Evolutionary conservation across 2,797 vertebrate species (phyloP), one percentile per base, ranked within the genome.

Genomic region (Brachyalestes nurse): DNA sequence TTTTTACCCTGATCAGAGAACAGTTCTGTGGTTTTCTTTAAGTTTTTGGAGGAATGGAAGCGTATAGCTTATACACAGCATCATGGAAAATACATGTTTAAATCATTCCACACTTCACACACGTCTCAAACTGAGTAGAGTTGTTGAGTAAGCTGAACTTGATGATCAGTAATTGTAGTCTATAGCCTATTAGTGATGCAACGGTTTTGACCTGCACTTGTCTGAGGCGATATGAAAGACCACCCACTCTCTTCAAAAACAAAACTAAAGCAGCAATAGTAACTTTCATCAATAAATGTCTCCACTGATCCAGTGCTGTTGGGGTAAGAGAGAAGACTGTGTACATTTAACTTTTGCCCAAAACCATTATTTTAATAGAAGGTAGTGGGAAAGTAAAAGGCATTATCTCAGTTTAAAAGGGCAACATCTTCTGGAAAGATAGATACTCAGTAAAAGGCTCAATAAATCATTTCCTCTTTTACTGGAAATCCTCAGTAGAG

Each of bases 391-490:
- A 13, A 21, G 17, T 3, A 21, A 21, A 5, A 42, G 21, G 21
- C 10, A 2, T 23, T 9, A 53, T 13, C 25, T 71, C 19, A 67
- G 38, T 10, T 25, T 71, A 6, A 21, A 71, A 51, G 45, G 47
- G 21, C 17, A 17, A 38, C 23, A 53, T 71, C 67, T 71, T 51
- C 42, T 71, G n/a, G 12, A 28, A 71, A 5, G 21, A 51, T 53
- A 10, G 14, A 34, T 55, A 12, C 8, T 10, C 19, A 28, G 45
- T 23, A 16, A 72, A 71, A 34, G 8, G 49, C 40, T n/a, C 25
- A 72, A 55, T 72, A 55, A 72, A 72, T 38, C 55, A 38, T 40
- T 21, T 57, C 16, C 13, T 28, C 12, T 71, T n/a, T 58, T 60
- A 60, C 38, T 45, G 8, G 38, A 58, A 58, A 71, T 61, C 1